A percentile compares a stretch with the other conserved stretches of the same genome.
These are phyloP conservation scores for Trematomus loennbergii DNA, from an alignment of 2,113 vertebrate genomes.

Conservation along the genomic window DNA sequence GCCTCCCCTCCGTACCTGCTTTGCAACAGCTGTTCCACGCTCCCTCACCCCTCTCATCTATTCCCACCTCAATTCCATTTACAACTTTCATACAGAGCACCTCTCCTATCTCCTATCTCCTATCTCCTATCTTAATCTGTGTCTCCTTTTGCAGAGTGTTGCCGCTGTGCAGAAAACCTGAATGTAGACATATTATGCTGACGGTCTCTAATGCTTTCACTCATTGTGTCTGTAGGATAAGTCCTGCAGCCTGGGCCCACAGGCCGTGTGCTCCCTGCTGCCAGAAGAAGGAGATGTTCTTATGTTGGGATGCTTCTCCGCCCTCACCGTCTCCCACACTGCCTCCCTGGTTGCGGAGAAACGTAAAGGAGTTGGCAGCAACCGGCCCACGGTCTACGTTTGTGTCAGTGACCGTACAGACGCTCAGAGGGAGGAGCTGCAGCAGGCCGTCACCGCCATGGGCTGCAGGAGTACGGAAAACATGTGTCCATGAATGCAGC, in stretches of 20 bases:
- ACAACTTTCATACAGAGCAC: background rate
- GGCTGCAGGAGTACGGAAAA: slow-evolving; percentile 88
- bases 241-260: slow-evolving; percentile 89
- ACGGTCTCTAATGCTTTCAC: slow-evolving; percentile 24
- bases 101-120: slow-evolving; percentile 1
- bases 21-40: slow-evolving; percentile 19
- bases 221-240: slow-evolving; percentile 86
- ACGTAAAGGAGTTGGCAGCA: slow-evolving; percentile 25
- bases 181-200: background rate
- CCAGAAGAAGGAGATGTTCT: slow-evolving; percentile 85
- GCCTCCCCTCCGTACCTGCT: background rate
- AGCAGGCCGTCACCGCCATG: slow-evolving; percentile 79
- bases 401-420: slow-evolving; percentile 83
- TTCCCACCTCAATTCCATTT: slow-evolving; percentile 8
- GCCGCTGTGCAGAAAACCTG: background rate
- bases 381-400: slow-evolving; percentile 80
- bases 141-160: slow-evolving; percentile 1
- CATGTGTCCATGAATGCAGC: background rate
- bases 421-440: slow-evolving; percentile 82
- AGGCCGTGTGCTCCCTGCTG: slow-evolving; percentile 83
- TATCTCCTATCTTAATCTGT: background rate
- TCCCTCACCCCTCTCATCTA: slow-evolving; percentile 13
- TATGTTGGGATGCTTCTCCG: slow-evolving; percentile 86
- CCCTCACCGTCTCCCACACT: slow-evolving; percentile 87
- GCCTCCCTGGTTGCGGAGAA: slow-evolving; percentile 79